Evolutionary conservation across 2,797 vertebrate genomes (phyloP), one percentile per base, ranked within the genome.

Genomic region (Heliangelus exortis): DNA sequence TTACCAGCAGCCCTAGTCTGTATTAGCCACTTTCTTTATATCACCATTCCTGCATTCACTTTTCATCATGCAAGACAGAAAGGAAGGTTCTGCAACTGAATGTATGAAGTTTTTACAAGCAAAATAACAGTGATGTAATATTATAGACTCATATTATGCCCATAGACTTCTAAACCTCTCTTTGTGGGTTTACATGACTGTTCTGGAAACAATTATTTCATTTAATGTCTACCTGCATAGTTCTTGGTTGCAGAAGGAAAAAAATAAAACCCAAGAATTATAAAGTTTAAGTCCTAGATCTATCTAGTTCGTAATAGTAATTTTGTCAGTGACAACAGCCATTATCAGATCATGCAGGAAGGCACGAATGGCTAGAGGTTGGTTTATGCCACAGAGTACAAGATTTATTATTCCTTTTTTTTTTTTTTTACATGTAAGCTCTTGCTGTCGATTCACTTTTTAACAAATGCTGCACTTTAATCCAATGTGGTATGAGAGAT

Each of bases 381-480:
- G 9, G 10, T 91, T 85, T 83, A 84, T 83, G 36, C 18, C 3
- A 43, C 15, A 54, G 16, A 77, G 8, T 6, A 74, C 3, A 61
- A 61, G 18, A 76, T 87, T 76, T 81, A 34, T 36, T 36, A 36
- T 36, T 9, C 33, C 7, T 33, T 33, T 26, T 33, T 55, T n/a
- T 48, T 79, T 87, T 45, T 41, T 2, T 10, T 41, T 14, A 41
- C 39, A 21, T 2, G 1, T 16, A 63, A 71, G 3, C 7, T 71
- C 34, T 53, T 69, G 16, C 53, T 66, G 12, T 68, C 25, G 75
- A 85, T 55, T 91, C 76, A 63, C 25, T 77, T 85, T 92, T 93
- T 77, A 66, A 92, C 26, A 93, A 89, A 90, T 54, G 23, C 11
- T 74, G 17, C 23, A 65, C 10, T 93, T 93, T 82, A 89, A 77